phyloP scores from a whole-genome alignment of 2,888 invertebrate species.

The Harmothoe impar region DNA sequence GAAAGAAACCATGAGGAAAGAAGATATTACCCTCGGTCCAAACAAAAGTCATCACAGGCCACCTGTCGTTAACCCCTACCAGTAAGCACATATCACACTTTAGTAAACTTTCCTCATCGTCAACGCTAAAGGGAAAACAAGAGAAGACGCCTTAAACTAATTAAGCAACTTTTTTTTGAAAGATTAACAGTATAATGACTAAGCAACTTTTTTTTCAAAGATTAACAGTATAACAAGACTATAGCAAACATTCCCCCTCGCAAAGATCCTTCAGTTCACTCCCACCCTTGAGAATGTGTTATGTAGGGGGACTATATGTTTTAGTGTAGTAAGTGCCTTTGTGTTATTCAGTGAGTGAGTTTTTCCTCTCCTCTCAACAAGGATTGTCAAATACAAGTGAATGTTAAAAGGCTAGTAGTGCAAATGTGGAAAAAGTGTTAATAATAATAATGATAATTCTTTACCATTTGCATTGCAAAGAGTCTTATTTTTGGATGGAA shows the following conservation, averaged over 20 bases:
- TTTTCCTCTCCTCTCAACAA: background rate
- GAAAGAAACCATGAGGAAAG: background rate
- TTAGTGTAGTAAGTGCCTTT: background rate
- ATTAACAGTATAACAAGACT: background rate
- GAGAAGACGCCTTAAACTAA: background rate
- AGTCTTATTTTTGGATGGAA: background rate
- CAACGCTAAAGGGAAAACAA: background rate
- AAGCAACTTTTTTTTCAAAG: background rate
- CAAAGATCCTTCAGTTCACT: too few species aligned
- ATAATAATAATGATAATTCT: background rate
- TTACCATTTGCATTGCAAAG: slow-evolving; percentile 19
- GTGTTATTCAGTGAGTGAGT: background rate
- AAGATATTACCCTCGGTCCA: too few species aligned
- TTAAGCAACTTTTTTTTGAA: background rate
- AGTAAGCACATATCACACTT: slow-evolving; percentile 9
- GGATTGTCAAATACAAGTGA: slow-evolving; percentile 35
- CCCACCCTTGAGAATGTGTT: background rate
- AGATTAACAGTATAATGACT: background rate
- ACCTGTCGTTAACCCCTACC: background rate
- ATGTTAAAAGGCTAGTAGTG: slow-evolving; percentile 13
- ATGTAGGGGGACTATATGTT: background rate
- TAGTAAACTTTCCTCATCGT: background rate
- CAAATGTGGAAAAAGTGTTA: slow-evolving; percentile 8
- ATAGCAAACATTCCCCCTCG: background rate
- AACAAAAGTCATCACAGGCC: slow-evolving; percentile 7